These are phyloP conservation scores for Amiota mariae DNA, from an alignment of 2,888 invertebrate species.

Conservation along the genomic window DNA sequence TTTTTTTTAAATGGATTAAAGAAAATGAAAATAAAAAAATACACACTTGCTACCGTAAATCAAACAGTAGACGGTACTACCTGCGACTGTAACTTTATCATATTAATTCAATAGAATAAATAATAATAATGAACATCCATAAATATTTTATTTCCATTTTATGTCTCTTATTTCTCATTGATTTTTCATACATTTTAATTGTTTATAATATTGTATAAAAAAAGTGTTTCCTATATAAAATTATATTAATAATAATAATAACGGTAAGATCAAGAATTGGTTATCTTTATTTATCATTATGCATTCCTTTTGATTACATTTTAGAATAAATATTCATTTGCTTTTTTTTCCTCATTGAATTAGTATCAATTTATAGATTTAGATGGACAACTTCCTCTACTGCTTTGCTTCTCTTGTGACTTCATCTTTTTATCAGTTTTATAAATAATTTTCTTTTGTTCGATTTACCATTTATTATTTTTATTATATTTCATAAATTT, in stretches of 20 bases:
- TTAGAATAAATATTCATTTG: too few relatives aligned
- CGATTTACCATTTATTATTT: conserved; percentile 25
- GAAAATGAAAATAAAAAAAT: background rate
- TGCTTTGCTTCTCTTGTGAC: background rate
- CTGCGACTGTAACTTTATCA: conserved; percentile 64
- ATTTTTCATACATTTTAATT: too few relatives aligned
- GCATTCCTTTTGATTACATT: too few relatives aligned
- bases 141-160: conserved; percentile 24
- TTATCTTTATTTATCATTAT: too few relatives aligned
- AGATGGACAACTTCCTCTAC: too few relatives aligned
- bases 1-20: too few relatives aligned
- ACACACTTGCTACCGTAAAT: conserved; percentile 72
- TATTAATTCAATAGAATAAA: too few relatives aligned
- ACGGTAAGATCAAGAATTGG: background rate
- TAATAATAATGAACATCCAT: too few relatives aligned
- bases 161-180: background rate
- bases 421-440: background rate
- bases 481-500: conserved; percentile 4
- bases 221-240: conserved; percentile 18
- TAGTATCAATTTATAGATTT: too few relatives aligned
- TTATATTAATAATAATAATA: background rate
- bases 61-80: conserved; percentile 74
- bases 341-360: too few relatives aligned
- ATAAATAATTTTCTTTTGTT: conserved; percentile 20
- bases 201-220: conserved; percentile 1